Evolutionary conservation across 2,888 invertebrate species (phyloP).

Genomic region (Napeogenes inachia): DNA sequence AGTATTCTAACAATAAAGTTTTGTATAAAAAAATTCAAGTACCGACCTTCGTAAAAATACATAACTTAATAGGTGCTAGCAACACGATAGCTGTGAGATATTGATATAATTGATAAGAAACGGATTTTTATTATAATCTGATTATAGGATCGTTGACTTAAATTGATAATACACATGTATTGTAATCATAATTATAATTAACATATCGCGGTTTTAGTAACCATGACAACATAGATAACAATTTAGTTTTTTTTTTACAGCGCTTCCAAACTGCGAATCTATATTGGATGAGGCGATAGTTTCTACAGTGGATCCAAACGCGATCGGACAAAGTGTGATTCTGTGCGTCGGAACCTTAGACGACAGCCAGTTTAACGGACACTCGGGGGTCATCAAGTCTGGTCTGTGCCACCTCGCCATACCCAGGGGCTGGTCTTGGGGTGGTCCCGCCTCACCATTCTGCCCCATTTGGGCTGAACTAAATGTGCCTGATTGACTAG

Average conservation of each 20-base stretch:
- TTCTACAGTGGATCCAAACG: slow-evolving; percentile 53
- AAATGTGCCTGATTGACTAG: slow-evolving; percentile 67
- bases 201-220: background rate
- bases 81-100: background rate
- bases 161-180: background rate
- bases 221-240: background rate
- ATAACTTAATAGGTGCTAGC: no score
- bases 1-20: no score
- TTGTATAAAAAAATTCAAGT: no score
- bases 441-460: slow-evolving; percentile 84
- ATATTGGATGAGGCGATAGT: slow-evolving; percentile 52
- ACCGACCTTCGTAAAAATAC: no score
- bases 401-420: slow-evolving; percentile 87
- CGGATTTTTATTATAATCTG: background rate
- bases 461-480: slow-evolving; percentile 88
- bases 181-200: no score
- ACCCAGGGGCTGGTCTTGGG: slow-evolving; percentile 90
- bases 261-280: slow-evolving; percentile 52
- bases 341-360: slow-evolving; percentile 50
- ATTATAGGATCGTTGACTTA: background rate
- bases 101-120: background rate
- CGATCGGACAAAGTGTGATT: slow-evolving; percentile 52
- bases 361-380: slow-evolving; percentile 66
- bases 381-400: slow-evolving; percentile 80
- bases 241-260: slow-evolving; percentile 43